Base-by-base conservation (phyloP, 2,113 vertebrate species). In the Echinops telfairi region DNA sequence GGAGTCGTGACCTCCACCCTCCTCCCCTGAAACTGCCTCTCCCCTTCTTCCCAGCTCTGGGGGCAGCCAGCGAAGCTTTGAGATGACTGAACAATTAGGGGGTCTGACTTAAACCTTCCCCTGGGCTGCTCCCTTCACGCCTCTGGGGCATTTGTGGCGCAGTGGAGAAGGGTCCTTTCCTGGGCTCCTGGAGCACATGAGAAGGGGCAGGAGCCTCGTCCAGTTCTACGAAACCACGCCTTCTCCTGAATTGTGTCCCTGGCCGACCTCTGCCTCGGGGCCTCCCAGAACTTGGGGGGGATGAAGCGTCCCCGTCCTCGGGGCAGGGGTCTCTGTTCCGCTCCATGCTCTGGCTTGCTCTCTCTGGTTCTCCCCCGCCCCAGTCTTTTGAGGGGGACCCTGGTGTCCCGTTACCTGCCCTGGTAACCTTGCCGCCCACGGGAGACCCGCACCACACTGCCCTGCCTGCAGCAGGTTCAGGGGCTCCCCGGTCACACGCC, bases 11-110 rank as follows among this genome's bases (percentile, higher is more conserved):
- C 38, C 19, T 96, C 86, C 66, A 60, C 17, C 25, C 58, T 75
- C 4, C 23, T 91, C 36, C 86, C 10, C 47, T 83, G 33, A 79
- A 75, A 53, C 43, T 73, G 60, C 43, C 66, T 93, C 11, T 11
- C 40, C 14, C 57, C 70, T 33, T 6, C 33, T 81, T 81, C 76
- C 70, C n/a, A 91, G 62, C 84, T 84, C 43, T 75, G 57, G 23
- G 40, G 19, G 83, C 9, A 80, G 25, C 15, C n/a, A 23, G 31
- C 20, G 76, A 36, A 66, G 22, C 33, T 87, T 89, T 81, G 66
- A 77, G 84, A 89, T 40, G 16, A 93, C 70, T 60, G 38, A 22
- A 8, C 68, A 62, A 93, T 17, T 78, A 92, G 86, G 64, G 68
- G 9, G 9, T 60, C 12, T 38, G 43, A 66, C 29, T 76, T 70